These are phyloP conservation scores for Parazoanthus swiftii DNA, from an alignment of 92 coral and sea anemone genomes.

Conservation along the genomic window DNA sequence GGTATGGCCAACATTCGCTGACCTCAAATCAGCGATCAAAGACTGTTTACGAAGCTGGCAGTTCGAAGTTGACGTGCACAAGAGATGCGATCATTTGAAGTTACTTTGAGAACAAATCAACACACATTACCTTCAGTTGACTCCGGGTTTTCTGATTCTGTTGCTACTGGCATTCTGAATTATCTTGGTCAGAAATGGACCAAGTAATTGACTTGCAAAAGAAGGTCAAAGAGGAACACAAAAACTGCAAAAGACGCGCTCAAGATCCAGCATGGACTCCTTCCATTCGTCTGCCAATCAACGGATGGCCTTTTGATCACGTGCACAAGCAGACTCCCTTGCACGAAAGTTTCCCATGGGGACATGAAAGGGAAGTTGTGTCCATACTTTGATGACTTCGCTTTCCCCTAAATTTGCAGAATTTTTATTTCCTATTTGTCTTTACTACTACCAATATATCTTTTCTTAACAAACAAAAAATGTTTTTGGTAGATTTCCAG, in stretches of 20 bases:
- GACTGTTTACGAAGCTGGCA: slow-evolving; percentile 1
- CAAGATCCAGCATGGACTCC: neutral
- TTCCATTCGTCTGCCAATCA: slow-evolving; percentile 25
- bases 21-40: slow-evolving; percentile 19
- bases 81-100: neutral
- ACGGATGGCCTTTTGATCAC: slow-evolving; percentile 17
- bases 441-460: neutral
- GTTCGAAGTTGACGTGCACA: neutral
- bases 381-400: neutral
- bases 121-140: slow-evolving; percentile 35
- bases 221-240: slow-evolving; percentile 7
- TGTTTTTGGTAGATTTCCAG: neutral
- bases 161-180: slow-evolving; percentile 34
- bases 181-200: neutral
- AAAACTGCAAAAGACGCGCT: slow-evolving; percentile 26
- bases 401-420: neutral
- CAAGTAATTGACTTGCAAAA: neutral
- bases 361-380: neutral
- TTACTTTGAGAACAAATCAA: neutral
- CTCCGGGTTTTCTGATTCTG: slow-evolving; percentile 30
- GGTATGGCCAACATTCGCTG: neutral
- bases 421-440: neutral
- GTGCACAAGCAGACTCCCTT: slow-evolving; percentile 26
- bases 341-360: too few species aligned
- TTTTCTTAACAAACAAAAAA: neutral